These are phyloP conservation scores for Drosophila melanosoma DNA, from an alignment of 2,888 invertebrate genomes.

Conservation along the genomic window DNA sequence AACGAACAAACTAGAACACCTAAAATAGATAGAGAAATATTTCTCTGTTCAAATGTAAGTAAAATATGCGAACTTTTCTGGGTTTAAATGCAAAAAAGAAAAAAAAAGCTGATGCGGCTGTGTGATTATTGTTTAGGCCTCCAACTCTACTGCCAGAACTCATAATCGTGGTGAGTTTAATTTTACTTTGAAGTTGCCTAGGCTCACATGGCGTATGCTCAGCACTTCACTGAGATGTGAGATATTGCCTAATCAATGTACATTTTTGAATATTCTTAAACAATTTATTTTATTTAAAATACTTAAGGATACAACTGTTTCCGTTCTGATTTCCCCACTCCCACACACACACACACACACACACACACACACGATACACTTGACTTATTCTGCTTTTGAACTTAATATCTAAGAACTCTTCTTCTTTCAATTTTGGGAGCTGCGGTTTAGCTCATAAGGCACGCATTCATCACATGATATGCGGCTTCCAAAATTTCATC, in stretches of 20 bases:
- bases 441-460: constrained; percentile 28
- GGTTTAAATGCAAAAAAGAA: neutral
- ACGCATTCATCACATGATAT: constrained; percentile 75
- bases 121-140: neutral
- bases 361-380: neutral
- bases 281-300: neutral
- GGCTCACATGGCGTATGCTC: constrained; percentile 3
- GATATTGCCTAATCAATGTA: neutral
- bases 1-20: neutral
- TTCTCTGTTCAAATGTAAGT: constrained; percentile 1
- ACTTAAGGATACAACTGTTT: neutral
- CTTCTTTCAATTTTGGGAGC: constrained; percentile 17
- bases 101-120: neutral
- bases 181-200: neutral
- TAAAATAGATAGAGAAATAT: neutral
- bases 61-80: neutral
- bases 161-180: neutral
- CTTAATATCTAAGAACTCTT: neutral
- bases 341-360: neutral
- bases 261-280: neutral
- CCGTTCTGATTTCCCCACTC: neutral
- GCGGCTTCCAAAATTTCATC: constrained; percentile 40
- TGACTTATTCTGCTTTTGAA: constrained; percentile 2
- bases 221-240: neutral
- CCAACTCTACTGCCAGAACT: neutral